Evolutionary conservation across 2,113 vertebrate genomes (phyloP).

Genomic region (Corythaixoides concolor): DNA sequence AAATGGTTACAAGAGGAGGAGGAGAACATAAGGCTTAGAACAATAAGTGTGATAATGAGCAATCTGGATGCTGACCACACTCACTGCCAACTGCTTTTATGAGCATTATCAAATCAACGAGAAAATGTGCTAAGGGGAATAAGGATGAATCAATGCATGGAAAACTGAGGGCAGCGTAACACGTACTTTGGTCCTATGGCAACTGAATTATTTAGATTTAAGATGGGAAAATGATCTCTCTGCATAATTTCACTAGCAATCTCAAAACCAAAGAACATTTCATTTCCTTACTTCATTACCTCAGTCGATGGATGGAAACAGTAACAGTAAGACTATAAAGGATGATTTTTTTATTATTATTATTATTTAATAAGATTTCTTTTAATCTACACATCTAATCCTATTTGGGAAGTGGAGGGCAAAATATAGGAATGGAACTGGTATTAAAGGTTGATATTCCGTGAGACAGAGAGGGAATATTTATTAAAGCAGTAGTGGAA

Average conservation of each 20-base stretch:
- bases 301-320: neutral
- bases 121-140: slow-evolving; percentile 18
- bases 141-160: slow-evolving; percentile 26
- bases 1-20: neutral
- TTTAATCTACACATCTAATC: neutral
- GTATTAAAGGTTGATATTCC: neutral
- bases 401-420: neutral
- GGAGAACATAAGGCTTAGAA: neutral
- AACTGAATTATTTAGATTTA: slow-evolving; percentile 57
- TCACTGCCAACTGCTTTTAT: slow-evolving; percentile 6
- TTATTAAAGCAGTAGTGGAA: neutral
- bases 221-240: slow-evolving; percentile 14
- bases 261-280: slow-evolving; percentile 1
- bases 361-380: neutral
- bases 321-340: neutral
- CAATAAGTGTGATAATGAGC: slow-evolving; percentile 8
- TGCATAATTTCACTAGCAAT: slow-evolving; percentile 8
- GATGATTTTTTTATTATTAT: neutral
- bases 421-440: neutral
- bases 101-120: slow-evolving; percentile 24
- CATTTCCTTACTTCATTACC: neutral
- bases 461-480: neutral
- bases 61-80: slow-evolving; percentile 2
- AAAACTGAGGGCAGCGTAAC: neutral
- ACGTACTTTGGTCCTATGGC: slow-evolving; percentile 43